These are phyloP conservation scores for Cantharis rufa DNA, from an alignment of 2,888 invertebrate species.

Conservation along the genomic window DNA sequence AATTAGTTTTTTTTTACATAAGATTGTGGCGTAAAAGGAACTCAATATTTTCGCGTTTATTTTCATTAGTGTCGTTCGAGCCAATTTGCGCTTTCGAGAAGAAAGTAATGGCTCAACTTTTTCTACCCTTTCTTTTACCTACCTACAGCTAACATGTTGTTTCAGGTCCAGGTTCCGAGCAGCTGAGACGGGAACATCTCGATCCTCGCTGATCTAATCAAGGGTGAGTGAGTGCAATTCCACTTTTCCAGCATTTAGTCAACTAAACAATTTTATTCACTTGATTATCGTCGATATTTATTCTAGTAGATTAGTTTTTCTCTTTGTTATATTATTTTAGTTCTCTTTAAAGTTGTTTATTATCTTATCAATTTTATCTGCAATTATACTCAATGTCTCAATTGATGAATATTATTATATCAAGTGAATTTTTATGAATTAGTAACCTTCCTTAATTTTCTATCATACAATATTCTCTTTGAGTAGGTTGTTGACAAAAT, in stretches of 20 bases:
- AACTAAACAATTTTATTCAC: constrained; percentile 17
- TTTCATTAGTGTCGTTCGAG: constrained; percentile 21
- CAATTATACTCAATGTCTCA: neutral
- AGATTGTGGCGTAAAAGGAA: constrained; percentile 9
- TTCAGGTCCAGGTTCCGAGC: constrained; percentile 36
- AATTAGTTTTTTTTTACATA: constrained; percentile 9
- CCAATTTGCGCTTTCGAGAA: constrained; percentile 14
- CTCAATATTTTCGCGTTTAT: constrained; percentile 18
- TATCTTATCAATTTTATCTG: neutral
- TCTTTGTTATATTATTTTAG: neutral
- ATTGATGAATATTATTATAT: neutral
- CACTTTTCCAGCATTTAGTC: constrained; percentile 23
- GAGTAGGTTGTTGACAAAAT: neutral
- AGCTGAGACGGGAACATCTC: constrained; percentile 40
- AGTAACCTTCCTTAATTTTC: neutral
- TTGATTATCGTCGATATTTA: constrained; percentile 13
- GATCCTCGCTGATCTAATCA: constrained; percentile 45
- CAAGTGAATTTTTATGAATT: neutral
- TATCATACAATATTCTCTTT: neutral
- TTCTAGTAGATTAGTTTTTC: constrained; percentile 11
- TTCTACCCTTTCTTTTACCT: constrained; percentile 12
- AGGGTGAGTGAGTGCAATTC: constrained; percentile 45
- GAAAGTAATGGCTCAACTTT: constrained; percentile 19
- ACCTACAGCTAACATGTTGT: constrained; percentile 32
- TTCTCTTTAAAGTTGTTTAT: neutral